phyloP scores from a whole-genome alignment of 2,888 invertebrate genomes.

The Andrena camellia region DNA sequence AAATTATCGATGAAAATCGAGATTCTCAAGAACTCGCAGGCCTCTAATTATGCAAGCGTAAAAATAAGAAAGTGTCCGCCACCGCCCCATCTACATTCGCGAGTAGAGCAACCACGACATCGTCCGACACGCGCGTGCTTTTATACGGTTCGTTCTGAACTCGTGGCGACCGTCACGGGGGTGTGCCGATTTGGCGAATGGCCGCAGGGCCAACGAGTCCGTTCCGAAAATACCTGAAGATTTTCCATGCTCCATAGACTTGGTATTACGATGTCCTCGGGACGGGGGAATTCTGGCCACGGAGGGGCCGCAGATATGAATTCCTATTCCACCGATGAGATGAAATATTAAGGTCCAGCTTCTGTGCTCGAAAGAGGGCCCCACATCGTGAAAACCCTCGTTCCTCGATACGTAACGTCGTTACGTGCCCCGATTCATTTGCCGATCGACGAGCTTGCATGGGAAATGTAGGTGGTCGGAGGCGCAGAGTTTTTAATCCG shows the following conservation, averaged over 20 bases:
- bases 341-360: constrained; percentile 79
- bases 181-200: constrained; percentile 41
- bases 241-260: constrained; percentile 52
- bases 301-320: constrained; percentile 76
- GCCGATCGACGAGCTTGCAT: not conserved
- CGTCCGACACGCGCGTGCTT: not conserved
- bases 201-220: constrained; percentile 17
- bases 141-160: not conserved
- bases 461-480: constrained; percentile 20
- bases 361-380: constrained; percentile 20
- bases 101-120: not conserved
- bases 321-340: constrained; percentile 81
- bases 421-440: constrained; percentile 40
- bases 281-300: constrained; percentile 21
- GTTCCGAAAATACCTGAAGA: constrained; percentile 43
- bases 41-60: constrained; percentile 31
- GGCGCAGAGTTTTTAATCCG: constrained; percentile 30
- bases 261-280: constrained; percentile 12
- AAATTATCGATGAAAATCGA: constrained; percentile 67
- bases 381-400: constrained; percentile 77
- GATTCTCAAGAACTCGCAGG: constrained; percentile 75
- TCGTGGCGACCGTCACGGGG: not conserved
- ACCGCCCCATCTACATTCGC: constrained; percentile 2
- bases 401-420: constrained; percentile 42
- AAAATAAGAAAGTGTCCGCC: constrained; percentile 51